Base-by-base conservation (phyloP, 2,888 invertebrate species). In the Lydus trimaculatus region DNA sequence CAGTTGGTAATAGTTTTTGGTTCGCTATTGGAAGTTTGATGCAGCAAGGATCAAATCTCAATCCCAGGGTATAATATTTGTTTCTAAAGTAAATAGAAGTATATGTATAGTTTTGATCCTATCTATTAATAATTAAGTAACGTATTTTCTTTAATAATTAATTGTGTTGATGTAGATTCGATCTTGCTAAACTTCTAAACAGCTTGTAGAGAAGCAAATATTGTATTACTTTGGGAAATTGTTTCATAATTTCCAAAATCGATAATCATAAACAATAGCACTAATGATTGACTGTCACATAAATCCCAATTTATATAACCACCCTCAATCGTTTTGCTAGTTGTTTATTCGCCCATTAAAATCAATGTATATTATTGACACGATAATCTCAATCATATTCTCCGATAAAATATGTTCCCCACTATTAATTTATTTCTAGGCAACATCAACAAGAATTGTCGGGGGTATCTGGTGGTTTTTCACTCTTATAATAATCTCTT, bases 391-490 rank as follows among this genome's bases (percentile, higher is more conserved):
- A 8, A 5, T 28, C 6, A 59, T 23, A 15, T 25, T 25, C n/a
- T 20, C n/a, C 17, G 23, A 33, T 33, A 61, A 33, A 33, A 61
- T 31, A 15, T 33, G 0, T 58, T 58, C 15, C 11, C n/a, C 13
- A 48, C n/a, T n/a, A n/a, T n/a, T n/a, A n/a, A n/a, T n/a, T 63
- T n/a, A n/a, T 23, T 72, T 72, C 63, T 81, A 95, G 95, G 95
- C 95, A 2, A 94, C 95, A 2, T 95, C 95, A 6, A 99, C 99
- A 0, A 88, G 99, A 64, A 95, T 99, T 74, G 97, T 99, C 7
- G 97, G 98, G 11, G 97, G 95, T 0, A 95, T 96, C 78, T 99
- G 99, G 99, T 99, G 99, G 98, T 99, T 99, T 87, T 99, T 99
- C 87, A 99, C 98, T 0, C 89, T 99, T 52, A 99, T 99, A 84